phyloP scores from a whole-genome alignment of 2,113 vertebrate species.

The Hydropotes inermis region DNA sequence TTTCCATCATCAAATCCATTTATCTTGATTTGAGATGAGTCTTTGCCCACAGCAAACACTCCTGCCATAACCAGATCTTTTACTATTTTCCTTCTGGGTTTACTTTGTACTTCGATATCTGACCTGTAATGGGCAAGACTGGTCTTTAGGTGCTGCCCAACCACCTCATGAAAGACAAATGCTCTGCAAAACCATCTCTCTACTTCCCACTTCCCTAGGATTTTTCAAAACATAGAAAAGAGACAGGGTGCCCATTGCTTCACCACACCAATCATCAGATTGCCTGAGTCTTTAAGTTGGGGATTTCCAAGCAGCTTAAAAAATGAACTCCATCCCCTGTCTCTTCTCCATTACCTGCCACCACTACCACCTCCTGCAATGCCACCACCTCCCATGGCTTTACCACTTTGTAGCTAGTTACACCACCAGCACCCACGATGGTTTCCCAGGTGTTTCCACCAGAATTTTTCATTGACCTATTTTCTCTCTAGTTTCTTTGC shows the following conservation, averaged over 20 bases:
- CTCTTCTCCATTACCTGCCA: background rate
- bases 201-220: background rate
- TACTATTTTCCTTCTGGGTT: background rate
- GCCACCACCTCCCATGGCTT: background rate
- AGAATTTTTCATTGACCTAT: slow-evolving; percentile 44
- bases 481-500: slow-evolving; percentile 54
- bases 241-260: background rate
- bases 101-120: slow-evolving; percentile 23
- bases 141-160: background rate
- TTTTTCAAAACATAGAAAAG: slow-evolving; percentile 16
- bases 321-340: background rate
- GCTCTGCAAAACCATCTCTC: background rate
- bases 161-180: background rate
- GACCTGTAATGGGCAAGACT: background rate
- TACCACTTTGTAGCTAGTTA: slow-evolving; percentile 10
- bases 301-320: background rate
- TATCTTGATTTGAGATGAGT: slow-evolving; percentile 39
- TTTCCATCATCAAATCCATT: slow-evolving; percentile 32
- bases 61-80: background rate
- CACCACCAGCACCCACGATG: background rate
- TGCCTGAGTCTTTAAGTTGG: background rate
- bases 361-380: background rate
- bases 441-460: slow-evolving; percentile 19
- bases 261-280: background rate
- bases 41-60: background rate